Percentiles rank a stretch among this genome's conserved stretches.
phyloP scores from a whole-genome alignment of 2,113 vertebrate species.

The Caranx ignobilis region DNA sequence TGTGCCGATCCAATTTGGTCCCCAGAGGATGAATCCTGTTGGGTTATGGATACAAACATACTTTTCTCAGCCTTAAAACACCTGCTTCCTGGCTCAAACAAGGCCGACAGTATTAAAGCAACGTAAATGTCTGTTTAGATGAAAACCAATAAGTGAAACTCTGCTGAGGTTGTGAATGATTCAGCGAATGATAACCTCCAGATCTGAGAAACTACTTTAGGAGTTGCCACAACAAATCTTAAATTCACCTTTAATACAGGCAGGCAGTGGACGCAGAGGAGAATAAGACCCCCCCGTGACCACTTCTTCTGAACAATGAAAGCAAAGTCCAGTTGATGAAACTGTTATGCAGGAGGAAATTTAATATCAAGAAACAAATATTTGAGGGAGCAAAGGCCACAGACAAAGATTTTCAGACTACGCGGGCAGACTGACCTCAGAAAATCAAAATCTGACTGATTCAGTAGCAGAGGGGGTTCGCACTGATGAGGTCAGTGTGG shows the following conservation, averaged over 20 bases:
- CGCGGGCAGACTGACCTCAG: neutral
- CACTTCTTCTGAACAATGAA: slow-evolving; percentile 8
- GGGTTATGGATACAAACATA: too few species aligned
- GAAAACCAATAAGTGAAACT: too few species aligned
- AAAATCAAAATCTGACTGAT: slow-evolving; percentile 42
- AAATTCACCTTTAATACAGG: neutral
- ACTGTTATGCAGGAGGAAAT: slow-evolving; percentile 36
- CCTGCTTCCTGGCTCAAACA: too few species aligned
- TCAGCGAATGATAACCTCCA: neutral
- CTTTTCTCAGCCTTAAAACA: too few species aligned
- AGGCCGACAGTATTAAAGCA: too few species aligned
- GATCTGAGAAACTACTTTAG: neutral
- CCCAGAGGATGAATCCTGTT: too few species aligned
- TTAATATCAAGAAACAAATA: slow-evolving; percentile 56
- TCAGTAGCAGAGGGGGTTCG: slow-evolving; percentile 13
- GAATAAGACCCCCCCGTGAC: neutral
- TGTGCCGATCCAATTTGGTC: too few species aligned
- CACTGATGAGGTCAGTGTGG: slow-evolving; percentile 6
- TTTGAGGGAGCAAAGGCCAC: slow-evolving; percentile 42
- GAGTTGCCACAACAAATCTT: slow-evolving; percentile 3
- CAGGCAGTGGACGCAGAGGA: neutral
- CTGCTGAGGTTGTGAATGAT: neutral
- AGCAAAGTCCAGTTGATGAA: slow-evolving; percentile 39
- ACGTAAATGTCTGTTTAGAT: too few species aligned
- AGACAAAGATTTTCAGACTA: slow-evolving; percentile 3